These are phyloP conservation scores for Torymus aiolomorphi DNA, from an alignment of 2,888 invertebrate genomes.

Conservation along the genomic window DNA sequence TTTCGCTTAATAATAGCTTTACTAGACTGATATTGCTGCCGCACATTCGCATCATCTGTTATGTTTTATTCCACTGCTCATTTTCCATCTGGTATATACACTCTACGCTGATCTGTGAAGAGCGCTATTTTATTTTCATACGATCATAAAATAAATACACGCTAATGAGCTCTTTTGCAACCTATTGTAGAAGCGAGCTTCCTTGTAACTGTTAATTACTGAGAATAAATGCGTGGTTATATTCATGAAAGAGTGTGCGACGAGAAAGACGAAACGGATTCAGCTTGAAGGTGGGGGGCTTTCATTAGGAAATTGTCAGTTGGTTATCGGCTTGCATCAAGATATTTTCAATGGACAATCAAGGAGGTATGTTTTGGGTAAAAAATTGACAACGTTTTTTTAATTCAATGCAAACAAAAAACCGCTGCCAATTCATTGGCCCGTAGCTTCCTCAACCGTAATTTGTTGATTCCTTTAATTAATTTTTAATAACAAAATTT, in stretches of 20 bases:
- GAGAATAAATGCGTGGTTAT: slow-evolving; percentile 1
- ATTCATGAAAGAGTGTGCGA: slow-evolving; percentile 2
- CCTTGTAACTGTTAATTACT: slow-evolving; percentile 20
- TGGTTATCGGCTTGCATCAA: background rate
- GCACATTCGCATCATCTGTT: background rate
- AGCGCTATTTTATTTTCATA: slow-evolving; percentile 12
- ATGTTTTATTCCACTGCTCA: slow-evolving; percentile 14
- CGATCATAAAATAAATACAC: slow-evolving; percentile 14
- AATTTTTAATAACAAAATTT: no score
- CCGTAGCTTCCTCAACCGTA: no score
- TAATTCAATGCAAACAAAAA: no score
- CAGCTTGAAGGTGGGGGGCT: slow-evolving; percentile 20
- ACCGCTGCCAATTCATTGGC: no score
- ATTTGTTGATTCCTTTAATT: no score
- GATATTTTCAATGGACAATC: slow-evolving; percentile 25
- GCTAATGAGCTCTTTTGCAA: background rate
- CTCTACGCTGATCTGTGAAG: background rate
- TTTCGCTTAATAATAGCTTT: background rate
- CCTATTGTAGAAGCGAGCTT: slow-evolving; percentile 4
- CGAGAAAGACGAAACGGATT: background rate
- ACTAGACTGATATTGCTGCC: background rate
- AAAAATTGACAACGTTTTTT: no score
- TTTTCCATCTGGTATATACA: background rate
- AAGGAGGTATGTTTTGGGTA: slow-evolving; percentile 31
- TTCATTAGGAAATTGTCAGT: slow-evolving; percentile 11